Percentiles rank a stretch among this genome's conserved stretches.
Evolutionary conservation across 2,797 vertebrate species (phyloP).

Genomic region (Rhyacichthys aspro): DNA sequence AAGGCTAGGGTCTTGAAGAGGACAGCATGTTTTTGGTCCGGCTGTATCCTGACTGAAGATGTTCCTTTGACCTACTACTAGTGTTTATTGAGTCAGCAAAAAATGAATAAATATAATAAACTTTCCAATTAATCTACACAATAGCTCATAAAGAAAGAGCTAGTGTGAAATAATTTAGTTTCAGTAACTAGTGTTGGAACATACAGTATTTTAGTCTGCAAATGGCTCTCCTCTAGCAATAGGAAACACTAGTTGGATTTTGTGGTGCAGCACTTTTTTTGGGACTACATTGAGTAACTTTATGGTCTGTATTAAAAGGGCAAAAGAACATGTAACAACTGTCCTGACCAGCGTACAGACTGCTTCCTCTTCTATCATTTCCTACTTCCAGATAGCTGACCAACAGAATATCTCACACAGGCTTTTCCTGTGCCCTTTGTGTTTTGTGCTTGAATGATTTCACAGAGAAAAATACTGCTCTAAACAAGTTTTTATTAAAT

Average conservation of each 20-base stretch:
- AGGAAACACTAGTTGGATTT: constrained; percentile 20
- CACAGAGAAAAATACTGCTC: constrained; percentile 47
- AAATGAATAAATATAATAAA: constrained; percentile 50
- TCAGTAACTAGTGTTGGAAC: background rate
- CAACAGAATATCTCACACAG: constrained; percentile 68
- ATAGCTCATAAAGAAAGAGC: constrained; percentile 15
- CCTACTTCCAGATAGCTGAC: constrained; percentile 72
- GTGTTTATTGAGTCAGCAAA: constrained; percentile 69
- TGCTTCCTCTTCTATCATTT: constrained; percentile 62
- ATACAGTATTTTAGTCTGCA: background rate
- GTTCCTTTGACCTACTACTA: constrained; percentile 60
- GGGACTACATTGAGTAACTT: no score
- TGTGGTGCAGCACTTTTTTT: constrained; percentile 48
- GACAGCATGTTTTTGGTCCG: constrained; percentile 49
- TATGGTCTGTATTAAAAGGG: constrained; percentile 56
- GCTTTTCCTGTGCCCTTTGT: constrained; percentile 68
- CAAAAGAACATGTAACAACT: constrained; percentile 55
- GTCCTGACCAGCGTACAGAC: constrained; percentile 59
- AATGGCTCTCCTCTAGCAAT: constrained; percentile 17
- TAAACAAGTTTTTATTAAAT: constrained; percentile 55
- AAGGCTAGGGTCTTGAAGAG: constrained; percentile 47
- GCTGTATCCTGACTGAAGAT: constrained; percentile 64
- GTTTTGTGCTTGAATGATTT: constrained; percentile 60
- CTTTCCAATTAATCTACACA: constrained; percentile 73
- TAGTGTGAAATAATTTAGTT: background rate